These are phyloP conservation scores for Mus musculus DNA, from an alignment of 2,113 vertebrate species.

Conservation along the genomic window GRCm39 chr5:56884001-56884500, in stretches of 20 bases:
- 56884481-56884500: slow-evolving; percentile 69
- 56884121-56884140: neutral
- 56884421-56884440: slow-evolving; percentile 68
- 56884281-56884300: neutral
- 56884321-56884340: neutral
- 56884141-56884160: neutral
- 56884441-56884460: slow-evolving; percentile 70
- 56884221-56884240: slow-evolving; percentile 4
- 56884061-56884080: neutral
- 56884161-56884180: neutral
- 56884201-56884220: neutral
- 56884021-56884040: neutral
- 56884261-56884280: neutral
- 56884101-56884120: neutral
- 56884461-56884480: slow-evolving; percentile 72
- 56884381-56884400: slow-evolving; percentile 21
- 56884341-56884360: slow-evolving; percentile 6
- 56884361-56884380: neutral
- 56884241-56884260: neutral
- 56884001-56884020: neutral
- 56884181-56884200: neutral
- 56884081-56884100: rapidly evolving
- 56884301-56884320: neutral
- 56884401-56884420: slow-evolving; percentile 44
- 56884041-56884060: rapidly evolving